Percentiles rank a stretch among this genome's conserved stretches.
Evolutionary conservation across 37 sponge, comb jelly and placozoan genomes (phyloP).

Genomic region (Lycopodina hypogea): DNA sequence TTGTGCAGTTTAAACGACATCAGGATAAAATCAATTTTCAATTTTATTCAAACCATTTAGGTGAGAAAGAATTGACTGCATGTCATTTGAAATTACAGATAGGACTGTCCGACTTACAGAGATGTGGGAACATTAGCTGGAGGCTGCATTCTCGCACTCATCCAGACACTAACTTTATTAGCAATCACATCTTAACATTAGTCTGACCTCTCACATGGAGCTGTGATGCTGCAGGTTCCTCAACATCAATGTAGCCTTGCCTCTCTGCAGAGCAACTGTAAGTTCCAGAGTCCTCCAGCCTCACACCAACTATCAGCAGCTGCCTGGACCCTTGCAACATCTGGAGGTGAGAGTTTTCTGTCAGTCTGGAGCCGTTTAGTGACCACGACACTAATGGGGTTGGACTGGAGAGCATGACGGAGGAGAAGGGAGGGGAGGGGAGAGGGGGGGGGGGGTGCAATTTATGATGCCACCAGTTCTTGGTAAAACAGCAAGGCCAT

Average conservation of each 20-base stretch:
- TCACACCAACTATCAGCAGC: conserved; percentile 7
- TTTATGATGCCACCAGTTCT: neutral
- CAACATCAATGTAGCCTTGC: neutral
- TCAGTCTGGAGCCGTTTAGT: too few relatives aligned
- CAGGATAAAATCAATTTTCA: too few relatives aligned
- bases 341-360: neutral
- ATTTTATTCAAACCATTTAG: too few relatives aligned
- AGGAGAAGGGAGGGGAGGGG: neutral
- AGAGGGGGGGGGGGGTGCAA: neutral
- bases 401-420: neutral
- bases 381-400: too few relatives aligned
- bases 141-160: too few relatives aligned
- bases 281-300: conserved; percentile 33
- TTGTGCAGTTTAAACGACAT: too few relatives aligned
- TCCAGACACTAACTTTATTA: too few relatives aligned
- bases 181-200: too few relatives aligned
- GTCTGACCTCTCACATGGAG: conserved; percentile 31
- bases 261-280: conserved; percentile 37
- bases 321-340: conserved; percentile 8
- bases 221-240: neutral
- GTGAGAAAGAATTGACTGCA: too few relatives aligned
- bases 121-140: too few relatives aligned
- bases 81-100: too few relatives aligned
- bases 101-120: too few relatives aligned
- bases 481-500: neutral